These are phyloP conservation scores for Anadara kagoshimensis DNA, from an alignment of 1,140 invertebrate species.

Conservation along the genomic window DNA sequence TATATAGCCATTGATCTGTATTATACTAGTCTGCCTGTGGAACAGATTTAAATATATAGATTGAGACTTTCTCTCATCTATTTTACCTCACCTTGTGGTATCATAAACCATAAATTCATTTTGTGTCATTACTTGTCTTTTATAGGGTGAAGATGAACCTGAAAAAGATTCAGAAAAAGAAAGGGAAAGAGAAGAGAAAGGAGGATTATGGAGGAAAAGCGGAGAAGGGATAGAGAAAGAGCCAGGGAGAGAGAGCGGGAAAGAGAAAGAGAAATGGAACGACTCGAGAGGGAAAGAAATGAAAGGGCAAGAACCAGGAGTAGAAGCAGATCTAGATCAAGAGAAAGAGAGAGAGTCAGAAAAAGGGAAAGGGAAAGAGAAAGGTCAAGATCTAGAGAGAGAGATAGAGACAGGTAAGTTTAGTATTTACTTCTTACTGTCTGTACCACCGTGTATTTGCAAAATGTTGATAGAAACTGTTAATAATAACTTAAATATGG, in stretches of 20 bases:
- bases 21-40: too few species aligned
- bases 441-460: too few species aligned
- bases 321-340: conserved; percentile 61
- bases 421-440: neutral
- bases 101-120: too few species aligned
- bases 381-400: conserved; percentile 79
- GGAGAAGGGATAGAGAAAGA: conserved; percentile 62
- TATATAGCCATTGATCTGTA: too few species aligned
- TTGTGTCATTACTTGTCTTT: conserved; percentile 13
- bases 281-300: conserved; percentile 49
- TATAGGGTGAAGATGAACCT: conserved; percentile 47
- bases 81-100: too few species aligned
- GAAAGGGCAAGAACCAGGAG: conserved; percentile 48
- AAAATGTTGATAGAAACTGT: too few species aligned
- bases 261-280: conserved; percentile 57
- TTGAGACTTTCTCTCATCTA: too few species aligned
- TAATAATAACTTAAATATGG: too few species aligned
- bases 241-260: conserved; percentile 53
- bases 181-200: conserved; percentile 68
- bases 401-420: conserved; percentile 80
- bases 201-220: conserved; percentile 48
- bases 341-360: conserved; percentile 29
- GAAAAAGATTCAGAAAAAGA: conserved; percentile 71
- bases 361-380: conserved; percentile 50
- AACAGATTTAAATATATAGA: too few species aligned